phyloP scores from a whole-genome alignment of 35 echinoderm and acorn worm genomes.

The Heliocidaris tuberculata region DNA sequence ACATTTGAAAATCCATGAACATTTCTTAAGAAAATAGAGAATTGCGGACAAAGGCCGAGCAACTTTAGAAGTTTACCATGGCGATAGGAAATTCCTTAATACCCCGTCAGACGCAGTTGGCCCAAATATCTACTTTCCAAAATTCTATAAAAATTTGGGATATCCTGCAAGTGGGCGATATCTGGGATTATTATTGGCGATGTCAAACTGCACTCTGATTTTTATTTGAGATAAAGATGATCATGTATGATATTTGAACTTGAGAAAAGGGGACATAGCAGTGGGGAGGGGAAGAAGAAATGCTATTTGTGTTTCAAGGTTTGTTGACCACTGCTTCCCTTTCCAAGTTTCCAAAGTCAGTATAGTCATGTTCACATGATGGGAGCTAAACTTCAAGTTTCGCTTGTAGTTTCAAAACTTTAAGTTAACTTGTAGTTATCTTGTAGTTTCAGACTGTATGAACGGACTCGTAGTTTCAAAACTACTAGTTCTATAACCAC shows the following conservation, averaged over 20 bases:
- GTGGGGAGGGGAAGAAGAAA: not conserved
- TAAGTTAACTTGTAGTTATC: too few relatives aligned
- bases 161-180: not conserved
- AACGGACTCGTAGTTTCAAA: too few relatives aligned
- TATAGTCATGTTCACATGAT: too few relatives aligned
- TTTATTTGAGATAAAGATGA: not conserved
- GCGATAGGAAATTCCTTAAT: not conserved
- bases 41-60: not conserved
- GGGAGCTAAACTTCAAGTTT: too few relatives aligned
- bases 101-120: not conserved
- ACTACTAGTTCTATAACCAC: too few relatives aligned
- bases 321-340: not conserved
- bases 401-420: too few relatives aligned
- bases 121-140: not conserved
- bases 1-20: not conserved
- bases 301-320: slow-evolving; percentile 17
- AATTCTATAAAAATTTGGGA: not conserved
- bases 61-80: not conserved
- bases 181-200: not conserved
- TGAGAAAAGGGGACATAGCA: slow-evolving; percentile 1
- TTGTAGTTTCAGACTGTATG: too few relatives aligned
- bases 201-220: not conserved
- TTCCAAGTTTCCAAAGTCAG: not conserved
- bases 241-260: not conserved
- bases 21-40: not conserved